These are phyloP conservation scores for Aphaenogaster floridana DNA, from an alignment of 1,140 invertebrate genomes.

Conservation along the genomic window DNA sequence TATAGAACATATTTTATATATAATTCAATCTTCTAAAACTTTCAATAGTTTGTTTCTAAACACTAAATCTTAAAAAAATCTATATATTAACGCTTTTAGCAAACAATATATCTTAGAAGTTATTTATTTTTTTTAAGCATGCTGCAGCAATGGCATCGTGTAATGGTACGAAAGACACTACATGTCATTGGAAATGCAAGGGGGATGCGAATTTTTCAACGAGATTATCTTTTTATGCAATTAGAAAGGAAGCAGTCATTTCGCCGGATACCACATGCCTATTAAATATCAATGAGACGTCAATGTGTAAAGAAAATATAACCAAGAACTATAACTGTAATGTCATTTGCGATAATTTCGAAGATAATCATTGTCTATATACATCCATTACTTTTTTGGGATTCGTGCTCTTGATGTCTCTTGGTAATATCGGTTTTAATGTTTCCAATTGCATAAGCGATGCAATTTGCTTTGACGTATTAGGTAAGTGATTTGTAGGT, in stretches of 20 bases:
- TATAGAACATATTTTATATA: background rate
- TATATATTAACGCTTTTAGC: background rate
- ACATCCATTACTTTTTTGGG: slow-evolving; percentile 90
- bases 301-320: slow-evolving; percentile 43
- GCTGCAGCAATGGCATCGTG: slow-evolving; percentile 43
- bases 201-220: slow-evolving; percentile 65
- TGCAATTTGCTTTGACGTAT: slow-evolving; percentile 93
- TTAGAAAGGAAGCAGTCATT: slow-evolving; percentile 56
- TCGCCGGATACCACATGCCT: slow-evolving; percentile 78
- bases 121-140: slow-evolving; percentile 65
- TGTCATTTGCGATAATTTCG: slow-evolving; percentile 71
- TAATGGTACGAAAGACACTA: slow-evolving; percentile 43
- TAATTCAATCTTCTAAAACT: background rate
- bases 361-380: slow-evolving; percentile 85
- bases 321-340: slow-evolving; percentile 63
- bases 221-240: slow-evolving; percentile 65
- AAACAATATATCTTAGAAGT: slow-evolving; percentile 34
- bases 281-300: slow-evolving; percentile 48
- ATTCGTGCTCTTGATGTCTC: slow-evolving; percentile 90
- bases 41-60: background rate
- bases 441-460: slow-evolving; percentile 93
- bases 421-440: slow-evolving; percentile 93
- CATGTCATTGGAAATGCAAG: slow-evolving; percentile 77
- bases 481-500: slow-evolving; percentile 87
- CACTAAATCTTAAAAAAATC: background rate